Evolutionary conservation across 1,140 invertebrate genomes (phyloP).

Genomic region (Bombus consobrinus): DNA sequence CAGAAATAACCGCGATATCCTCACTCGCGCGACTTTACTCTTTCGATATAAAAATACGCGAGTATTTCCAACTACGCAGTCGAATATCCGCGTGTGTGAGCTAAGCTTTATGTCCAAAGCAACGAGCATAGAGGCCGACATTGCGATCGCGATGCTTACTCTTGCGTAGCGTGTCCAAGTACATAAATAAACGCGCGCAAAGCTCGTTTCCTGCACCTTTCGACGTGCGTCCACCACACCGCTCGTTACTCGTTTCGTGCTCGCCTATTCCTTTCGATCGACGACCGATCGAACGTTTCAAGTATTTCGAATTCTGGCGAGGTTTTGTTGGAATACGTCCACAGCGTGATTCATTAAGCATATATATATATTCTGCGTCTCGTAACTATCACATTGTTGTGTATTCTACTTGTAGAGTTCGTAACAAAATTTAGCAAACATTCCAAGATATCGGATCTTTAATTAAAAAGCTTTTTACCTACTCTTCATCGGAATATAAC

Average conservation of each 20-base stretch:
- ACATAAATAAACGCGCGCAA: constrained; percentile 67
- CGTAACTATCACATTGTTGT: no score
- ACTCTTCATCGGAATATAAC: no score
- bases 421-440: no score
- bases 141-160: constrained; percentile 71
- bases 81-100: constrained; percentile 31
- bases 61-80: not conserved
- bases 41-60: constrained; percentile 8
- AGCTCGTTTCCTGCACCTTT: constrained; percentile 67
- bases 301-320: not conserved
- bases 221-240: constrained; percentile 9
- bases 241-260: not conserved
- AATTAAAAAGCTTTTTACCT: no score
- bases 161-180: constrained; percentile 65
- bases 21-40: not conserved
- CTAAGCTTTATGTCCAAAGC: constrained; percentile 36
- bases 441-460: no score
- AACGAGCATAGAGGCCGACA: constrained; percentile 52
- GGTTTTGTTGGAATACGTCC: not conserved
- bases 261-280: not conserved
- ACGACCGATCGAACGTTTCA: not conserved
- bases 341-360: no score
- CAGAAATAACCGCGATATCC: constrained; percentile 17
- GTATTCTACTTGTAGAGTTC: no score
- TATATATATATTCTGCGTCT: no score